These are phyloP conservation scores for Torymus texanus DNA, from an alignment of 2,888 invertebrate species.

Conservation along the genomic window DNA sequence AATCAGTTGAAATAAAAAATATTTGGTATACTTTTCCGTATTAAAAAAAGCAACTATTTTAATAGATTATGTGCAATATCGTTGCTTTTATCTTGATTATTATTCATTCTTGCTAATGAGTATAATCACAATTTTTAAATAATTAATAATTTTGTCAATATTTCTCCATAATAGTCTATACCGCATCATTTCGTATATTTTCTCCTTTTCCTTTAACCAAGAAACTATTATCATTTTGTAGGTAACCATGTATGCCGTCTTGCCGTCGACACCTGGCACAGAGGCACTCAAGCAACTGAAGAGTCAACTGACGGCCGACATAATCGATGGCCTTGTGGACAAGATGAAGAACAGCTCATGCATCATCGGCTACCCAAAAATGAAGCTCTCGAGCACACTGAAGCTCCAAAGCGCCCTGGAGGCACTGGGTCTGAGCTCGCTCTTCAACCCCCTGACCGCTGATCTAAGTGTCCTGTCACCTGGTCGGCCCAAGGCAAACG, in stretches of 20 bases:
- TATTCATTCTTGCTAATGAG: too few species aligned
- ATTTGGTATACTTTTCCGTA: too few species aligned
- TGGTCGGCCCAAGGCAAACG: slow-evolving; percentile 9
- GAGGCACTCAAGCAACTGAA: slow-evolving; percentile 76
- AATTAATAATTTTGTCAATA: too few species aligned
- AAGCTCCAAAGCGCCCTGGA: slow-evolving; percentile 78
- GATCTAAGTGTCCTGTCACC: slow-evolving; percentile 82
- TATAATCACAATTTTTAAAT: too few species aligned
- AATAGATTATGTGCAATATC: too few species aligned
- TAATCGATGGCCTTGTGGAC: slow-evolving; percentile 76
- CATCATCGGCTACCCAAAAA: slow-evolving; percentile 82
- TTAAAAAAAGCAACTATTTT: too few species aligned
- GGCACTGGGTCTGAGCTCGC: slow-evolving; percentile 78
- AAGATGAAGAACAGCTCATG: slow-evolving; percentile 76
- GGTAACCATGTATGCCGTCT: slow-evolving; percentile 80
- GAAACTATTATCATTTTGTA: slow-evolving; percentile 41
- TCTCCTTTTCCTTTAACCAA: too few species aligned
- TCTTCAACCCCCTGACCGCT: slow-evolving; percentile 80
- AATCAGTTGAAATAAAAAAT: too few species aligned
- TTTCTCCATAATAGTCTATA: too few species aligned
- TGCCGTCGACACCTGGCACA: slow-evolving; percentile 78
- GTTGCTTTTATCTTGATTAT: too few species aligned
- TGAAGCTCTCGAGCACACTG: slow-evolving; percentile 81
- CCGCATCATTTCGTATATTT: too few species aligned
- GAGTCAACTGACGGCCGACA: slow-evolving; percentile 75